Evolutionary conservation across 2,113 vertebrate genomes (phyloP).

Genomic region (Prunella himalayana): DNA sequence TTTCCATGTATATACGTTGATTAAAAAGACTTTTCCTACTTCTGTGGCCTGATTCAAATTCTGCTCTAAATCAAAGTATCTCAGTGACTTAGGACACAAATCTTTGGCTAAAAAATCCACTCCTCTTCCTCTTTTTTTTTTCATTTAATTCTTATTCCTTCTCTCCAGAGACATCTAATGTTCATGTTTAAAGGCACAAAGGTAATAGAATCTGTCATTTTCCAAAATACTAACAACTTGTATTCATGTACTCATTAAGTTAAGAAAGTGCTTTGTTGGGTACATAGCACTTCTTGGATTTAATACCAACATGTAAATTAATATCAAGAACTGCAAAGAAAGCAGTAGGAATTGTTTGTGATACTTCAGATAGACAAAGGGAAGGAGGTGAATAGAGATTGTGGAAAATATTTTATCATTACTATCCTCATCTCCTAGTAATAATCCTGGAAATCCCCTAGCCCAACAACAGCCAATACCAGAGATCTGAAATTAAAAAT

Average conservation of each 20-base stretch:
- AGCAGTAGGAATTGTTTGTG: neutral
- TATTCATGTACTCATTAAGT: neutral
- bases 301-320: neutral
- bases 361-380: neutral
- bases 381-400: neutral
- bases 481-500: neutral
- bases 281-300: neutral
- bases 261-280: neutral
- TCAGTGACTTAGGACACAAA: neutral
- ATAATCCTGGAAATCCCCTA: neutral
- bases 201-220: neutral
- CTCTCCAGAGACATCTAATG: neutral
- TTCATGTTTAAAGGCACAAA: neutral
- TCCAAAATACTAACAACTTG: neutral
- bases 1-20: neutral
- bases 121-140: neutral
- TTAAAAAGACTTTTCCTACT: neutral
- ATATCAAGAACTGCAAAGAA: neutral
- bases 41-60: neutral
- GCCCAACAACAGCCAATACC: neutral
- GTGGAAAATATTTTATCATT: neutral
- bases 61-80: neutral
- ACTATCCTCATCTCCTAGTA: neutral
- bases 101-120: neutral
- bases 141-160: neutral